Conservation (phyloP, 2,113 vertebrate species). For the Coreoperca whiteheadi region DNA sequence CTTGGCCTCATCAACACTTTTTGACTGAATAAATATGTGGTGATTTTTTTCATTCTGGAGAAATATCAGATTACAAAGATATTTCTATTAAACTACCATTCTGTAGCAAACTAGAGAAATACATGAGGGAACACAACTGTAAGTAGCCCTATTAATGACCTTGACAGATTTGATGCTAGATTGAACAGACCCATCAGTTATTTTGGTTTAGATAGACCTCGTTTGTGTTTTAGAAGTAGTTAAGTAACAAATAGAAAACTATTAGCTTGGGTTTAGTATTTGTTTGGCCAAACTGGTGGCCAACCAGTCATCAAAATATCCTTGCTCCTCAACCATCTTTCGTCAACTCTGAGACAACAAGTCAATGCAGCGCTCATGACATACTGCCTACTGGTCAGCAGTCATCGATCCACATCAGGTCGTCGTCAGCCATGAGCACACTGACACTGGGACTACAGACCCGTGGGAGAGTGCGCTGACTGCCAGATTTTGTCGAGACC, state of each 20-base stretch:
- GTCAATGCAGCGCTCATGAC: not conserved
- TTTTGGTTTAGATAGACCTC: not conserved
- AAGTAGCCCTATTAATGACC: not conserved
- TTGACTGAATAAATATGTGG: not conserved
- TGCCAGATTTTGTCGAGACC: slow-evolving; percentile 21
- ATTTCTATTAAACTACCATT: slow-evolving; percentile 29
- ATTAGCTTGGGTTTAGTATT: not conserved
- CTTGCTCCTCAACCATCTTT: not conserved
- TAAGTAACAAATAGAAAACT: not conserved
- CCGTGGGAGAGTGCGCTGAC: not conserved
- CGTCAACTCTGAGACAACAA: not conserved
- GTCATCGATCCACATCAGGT: slow-evolving; percentile 30
- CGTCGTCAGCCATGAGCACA: slow-evolving; percentile 7
- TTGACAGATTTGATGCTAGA: not conserved
- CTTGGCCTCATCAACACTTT: slow-evolving; percentile 16
- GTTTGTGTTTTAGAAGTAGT: not conserved
- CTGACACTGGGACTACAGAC: slow-evolving; percentile 12
- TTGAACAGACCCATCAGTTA: not conserved
- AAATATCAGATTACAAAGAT: slow-evolving; percentile 7
- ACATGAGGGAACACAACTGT: not conserved
- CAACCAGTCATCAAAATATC: not conserved
- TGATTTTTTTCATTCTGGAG: no score
- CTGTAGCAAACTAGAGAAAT: slow-evolving; percentile 1
- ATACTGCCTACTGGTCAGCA: slow-evolving; percentile 2
- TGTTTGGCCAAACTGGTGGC: no score